A percentile compares a stretch with the other conserved stretches of the same genome.
Evolutionary conservation across 2,797 vertebrate species (phyloP).

Genomic region (Oreortyx pictus): DNA sequence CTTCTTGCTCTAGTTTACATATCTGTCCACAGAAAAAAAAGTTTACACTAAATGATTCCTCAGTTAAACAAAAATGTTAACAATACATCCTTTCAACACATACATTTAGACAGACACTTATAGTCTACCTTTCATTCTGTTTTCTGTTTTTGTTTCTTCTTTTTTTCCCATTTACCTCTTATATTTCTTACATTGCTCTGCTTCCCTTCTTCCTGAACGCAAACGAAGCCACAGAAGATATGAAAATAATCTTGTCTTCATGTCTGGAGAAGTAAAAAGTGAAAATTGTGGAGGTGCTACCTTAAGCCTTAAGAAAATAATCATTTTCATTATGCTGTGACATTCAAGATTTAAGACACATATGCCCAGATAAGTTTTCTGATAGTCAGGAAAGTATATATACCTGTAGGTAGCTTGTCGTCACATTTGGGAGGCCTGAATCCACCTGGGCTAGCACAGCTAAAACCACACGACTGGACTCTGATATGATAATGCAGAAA

Average conservation of each 20-base stretch:
- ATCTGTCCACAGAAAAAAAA: neutral
- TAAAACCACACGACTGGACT: no score
- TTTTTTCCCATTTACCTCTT: neutral
- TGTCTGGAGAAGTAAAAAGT: neutral
- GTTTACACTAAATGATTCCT: neutral
- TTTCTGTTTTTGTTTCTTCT: neutral
- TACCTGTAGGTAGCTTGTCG: neutral
- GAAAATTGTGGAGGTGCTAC: neutral
- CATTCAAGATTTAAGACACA: neutral
- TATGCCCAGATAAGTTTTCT: neutral
- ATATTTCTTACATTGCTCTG: neutral
- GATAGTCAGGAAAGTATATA: neutral
- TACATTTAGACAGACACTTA: neutral
- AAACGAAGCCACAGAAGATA: neutral
- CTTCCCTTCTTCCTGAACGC: accelerated
- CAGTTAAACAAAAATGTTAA: neutral
- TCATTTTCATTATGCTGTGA: neutral
- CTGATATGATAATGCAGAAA: no score
- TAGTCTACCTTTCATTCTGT: neutral
- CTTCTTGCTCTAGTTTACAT: neutral
- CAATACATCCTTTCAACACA: neutral
- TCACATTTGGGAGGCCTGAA: no score
- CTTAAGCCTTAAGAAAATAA: neutral
- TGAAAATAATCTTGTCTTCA: neutral
- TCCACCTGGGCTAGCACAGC: no score